Base-by-base conservation (phyloP, 2,113 vertebrate species). In the Arothron firmamentum region DNA sequence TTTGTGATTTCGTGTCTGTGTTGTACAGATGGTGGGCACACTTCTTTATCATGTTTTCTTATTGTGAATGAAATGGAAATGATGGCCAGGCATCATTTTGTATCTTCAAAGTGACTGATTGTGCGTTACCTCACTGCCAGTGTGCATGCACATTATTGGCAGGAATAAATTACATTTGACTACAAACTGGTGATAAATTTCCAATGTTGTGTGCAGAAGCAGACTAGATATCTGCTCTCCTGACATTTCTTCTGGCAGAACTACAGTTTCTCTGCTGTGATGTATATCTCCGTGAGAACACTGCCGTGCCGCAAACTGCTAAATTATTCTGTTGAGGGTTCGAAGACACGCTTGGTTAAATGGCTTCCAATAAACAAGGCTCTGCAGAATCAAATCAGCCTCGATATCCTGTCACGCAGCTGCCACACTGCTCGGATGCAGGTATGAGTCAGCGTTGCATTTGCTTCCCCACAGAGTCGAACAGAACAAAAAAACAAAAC, bases 351-450 rank as follows among this genome's bases (percentile, higher is more conserved):
- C 75, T 71, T 25, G 56, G 69, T 65, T 75, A 75, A 77, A 77
- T 74, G 52, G 68, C 65, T 77, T 58, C 56, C 65, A 70, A 81
- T 70, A 78, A 76, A 75, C 75, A 68, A 75, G 70, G 71, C 19
- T 62, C 70, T 56, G 62, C 43, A 55, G 69, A 76, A 59, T 49
- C 51, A 72, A 78, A 78, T 81, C 69, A 62, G 74, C 48, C 20
- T 75, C n/a, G 19, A 77, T 71, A 52, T 79, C 51, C 47, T 49
- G 53, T 63, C 45, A 54, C 23, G 52, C 72, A 72, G 66, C 74
- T 63, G 71, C 74, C 77, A 74, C 62, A 65, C 60, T 56, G 53
- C 61, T 69, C 49, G 67, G 67, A 61, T 61, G 78, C 67, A 61
- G 63, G 71, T 70, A 62, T 0, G 41, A 72, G 50, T 64, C 73